These are phyloP conservation scores for Bombycilla garrulus DNA, from an alignment of 2,113 vertebrate species.

Conservation along the genomic window DNA sequence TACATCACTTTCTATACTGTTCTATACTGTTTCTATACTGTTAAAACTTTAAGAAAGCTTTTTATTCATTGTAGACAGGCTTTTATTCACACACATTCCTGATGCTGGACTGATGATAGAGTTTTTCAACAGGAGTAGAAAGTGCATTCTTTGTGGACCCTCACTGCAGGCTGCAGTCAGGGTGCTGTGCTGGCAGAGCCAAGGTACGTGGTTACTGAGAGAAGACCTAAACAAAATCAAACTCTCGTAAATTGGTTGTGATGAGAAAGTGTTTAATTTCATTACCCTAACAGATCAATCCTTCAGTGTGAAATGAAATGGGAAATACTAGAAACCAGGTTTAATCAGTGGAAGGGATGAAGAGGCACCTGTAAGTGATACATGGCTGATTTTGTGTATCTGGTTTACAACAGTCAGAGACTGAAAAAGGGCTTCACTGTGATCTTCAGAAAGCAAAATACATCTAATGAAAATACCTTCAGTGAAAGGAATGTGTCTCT, in stretches of 20 bases:
- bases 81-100: neutral
- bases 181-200: neutral
- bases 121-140: neutral
- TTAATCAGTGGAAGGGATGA: neutral
- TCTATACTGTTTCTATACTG: neutral
- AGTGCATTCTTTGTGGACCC: neutral
- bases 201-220: neutral
- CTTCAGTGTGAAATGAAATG: neutral
- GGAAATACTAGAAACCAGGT: neutral
- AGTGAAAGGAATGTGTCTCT: neutral
- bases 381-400: neutral
- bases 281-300: neutral
- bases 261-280: neutral
- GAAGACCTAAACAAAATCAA: neutral
- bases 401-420: neutral
- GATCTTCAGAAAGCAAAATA: neutral
- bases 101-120: neutral
- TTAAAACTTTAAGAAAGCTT: neutral
- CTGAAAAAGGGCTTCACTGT: neutral
- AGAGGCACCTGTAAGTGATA: too few relatives aligned
- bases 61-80: neutral
- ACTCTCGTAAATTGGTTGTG: neutral
- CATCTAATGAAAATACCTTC: too few relatives aligned
- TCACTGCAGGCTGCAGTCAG: neutral
- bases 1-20: neutral